A percentile compares a stretch with the other conserved stretches of the same genome.
These are phyloP conservation scores for Atherinosoma microstoma DNA, from an alignment of 2,797 vertebrate genomes.

Conservation along the genomic window DNA sequence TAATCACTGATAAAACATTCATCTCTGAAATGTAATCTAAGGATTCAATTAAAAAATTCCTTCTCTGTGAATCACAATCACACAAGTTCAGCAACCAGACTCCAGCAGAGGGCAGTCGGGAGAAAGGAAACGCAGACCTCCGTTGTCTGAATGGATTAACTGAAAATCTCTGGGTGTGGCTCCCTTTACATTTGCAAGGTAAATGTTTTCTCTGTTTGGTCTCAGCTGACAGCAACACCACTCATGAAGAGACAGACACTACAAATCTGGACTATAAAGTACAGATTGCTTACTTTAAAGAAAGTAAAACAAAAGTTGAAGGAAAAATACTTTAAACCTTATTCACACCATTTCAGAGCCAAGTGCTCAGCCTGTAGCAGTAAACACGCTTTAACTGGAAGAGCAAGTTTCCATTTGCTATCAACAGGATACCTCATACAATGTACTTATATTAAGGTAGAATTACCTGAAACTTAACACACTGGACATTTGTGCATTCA, in stretches of 20 bases:
- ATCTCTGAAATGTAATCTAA: background rate
- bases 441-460: background rate
- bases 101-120: slow-evolving; percentile 74
- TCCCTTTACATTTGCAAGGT: slow-evolving; percentile 56
- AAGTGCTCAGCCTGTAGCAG: background rate
- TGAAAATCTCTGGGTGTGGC: slow-evolving; percentile 65
- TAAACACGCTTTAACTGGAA: slow-evolving; percentile 26
- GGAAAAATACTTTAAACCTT: background rate
- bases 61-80: slow-evolving; percentile 28
- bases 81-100: background rate
- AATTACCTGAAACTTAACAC: background rate
- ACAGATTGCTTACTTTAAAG: background rate
- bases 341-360: background rate
- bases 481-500: slow-evolving; percentile 18
- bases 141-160: slow-evolving; percentile 3
- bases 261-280: no score
- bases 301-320: background rate
- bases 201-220: slow-evolving; percentile 55
- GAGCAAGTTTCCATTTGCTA: slow-evolving; percentile 3
- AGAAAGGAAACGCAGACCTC: slow-evolving; percentile 17
- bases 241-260: background rate
- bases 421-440: background rate
- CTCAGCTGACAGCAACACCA: background rate
- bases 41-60: background rate
- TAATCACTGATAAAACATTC: background rate